Evolutionary conservation across 2,113 vertebrate species (phyloP).

Genomic region (Paradoxurus hermaphroditus): DNA sequence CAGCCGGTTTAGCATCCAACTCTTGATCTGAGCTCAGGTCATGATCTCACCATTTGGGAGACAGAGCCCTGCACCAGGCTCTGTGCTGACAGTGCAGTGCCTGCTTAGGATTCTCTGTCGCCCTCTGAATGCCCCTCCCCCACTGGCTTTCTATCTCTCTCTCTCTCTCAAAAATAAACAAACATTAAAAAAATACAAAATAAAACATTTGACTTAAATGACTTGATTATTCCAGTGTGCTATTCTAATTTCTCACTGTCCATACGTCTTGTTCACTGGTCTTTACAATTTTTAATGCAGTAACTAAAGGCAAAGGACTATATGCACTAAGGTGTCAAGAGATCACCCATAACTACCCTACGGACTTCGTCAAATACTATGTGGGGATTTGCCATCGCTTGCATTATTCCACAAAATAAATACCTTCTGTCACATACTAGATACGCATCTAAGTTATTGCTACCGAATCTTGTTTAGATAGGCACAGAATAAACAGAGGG

Average conservation of each 20-base stretch:
- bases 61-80: too few species aligned
- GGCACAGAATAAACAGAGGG: neutral
- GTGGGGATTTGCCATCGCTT: constrained; percentile 83
- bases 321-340: constrained; percentile 80
- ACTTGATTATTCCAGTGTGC: constrained; percentile 81
- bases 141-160: too few species aligned
- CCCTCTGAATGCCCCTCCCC: too few species aligned
- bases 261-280: constrained; percentile 79
- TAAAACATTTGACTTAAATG: constrained; percentile 79
- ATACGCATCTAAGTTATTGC: constrained; percentile 52
- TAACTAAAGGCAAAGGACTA: constrained; percentile 82
- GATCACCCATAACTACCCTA: constrained; percentile 69
- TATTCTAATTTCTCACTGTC: constrained; percentile 73
- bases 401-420: constrained; percentile 88
- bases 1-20: too few species aligned
- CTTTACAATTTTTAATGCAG: constrained; percentile 83
- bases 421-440: constrained; percentile 61
- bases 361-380: constrained; percentile 77
- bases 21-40: too few species aligned
- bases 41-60: too few species aligned
- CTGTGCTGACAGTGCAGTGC: too few species aligned
- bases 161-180: too few species aligned
- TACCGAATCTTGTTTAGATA: neutral
- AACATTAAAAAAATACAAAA: too few species aligned
- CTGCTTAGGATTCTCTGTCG: too few species aligned